Evolutionary conservation across 35 echinoderm and acorn worm species (phyloP).

Genomic region (Chiridota heheva): DNA sequence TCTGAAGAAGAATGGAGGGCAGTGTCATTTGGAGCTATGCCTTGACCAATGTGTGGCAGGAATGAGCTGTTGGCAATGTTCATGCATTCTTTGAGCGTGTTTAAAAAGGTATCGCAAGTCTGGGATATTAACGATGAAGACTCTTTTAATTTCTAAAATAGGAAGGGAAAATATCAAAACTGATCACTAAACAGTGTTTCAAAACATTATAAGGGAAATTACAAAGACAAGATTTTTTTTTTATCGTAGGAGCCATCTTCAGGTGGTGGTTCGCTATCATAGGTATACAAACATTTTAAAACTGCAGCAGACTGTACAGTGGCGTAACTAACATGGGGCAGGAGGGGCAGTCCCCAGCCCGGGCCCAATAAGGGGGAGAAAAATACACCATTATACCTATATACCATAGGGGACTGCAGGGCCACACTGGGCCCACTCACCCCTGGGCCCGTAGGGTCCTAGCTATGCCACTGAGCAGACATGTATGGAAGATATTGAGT

Average conservation of each 20-base stretch:
- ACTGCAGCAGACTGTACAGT: no score
- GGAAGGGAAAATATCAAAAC: background rate
- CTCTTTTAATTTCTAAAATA: slow-evolving; percentile 71
- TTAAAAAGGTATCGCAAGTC: slow-evolving; percentile 93
- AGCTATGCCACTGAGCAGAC: no score
- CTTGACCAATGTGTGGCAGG: slow-evolving; percentile 49
- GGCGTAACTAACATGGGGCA: no score
- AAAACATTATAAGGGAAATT: background rate
- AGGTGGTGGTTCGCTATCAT: no score
- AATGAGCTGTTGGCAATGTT: slow-evolving; percentile 79
- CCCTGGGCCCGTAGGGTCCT: no score
- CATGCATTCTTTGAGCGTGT: slow-evolving; percentile 94
- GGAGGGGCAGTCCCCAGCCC: no score
- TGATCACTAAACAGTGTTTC: background rate
- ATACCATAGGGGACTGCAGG: no score
- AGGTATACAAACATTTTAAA: no score
- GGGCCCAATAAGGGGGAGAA: no score
- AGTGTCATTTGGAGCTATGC: slow-evolving; percentile 57
- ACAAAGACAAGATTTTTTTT: background rate
- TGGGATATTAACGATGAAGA: slow-evolving; percentile 76
- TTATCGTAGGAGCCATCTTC: background rate
- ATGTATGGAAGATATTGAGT: no score
- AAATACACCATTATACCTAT: no score
- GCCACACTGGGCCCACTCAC: no score
- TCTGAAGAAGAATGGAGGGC: slow-evolving; percentile 80